phyloP scores from a whole-genome alignment of 2,888 invertebrate species.

The Acleris holmiana region DNA sequence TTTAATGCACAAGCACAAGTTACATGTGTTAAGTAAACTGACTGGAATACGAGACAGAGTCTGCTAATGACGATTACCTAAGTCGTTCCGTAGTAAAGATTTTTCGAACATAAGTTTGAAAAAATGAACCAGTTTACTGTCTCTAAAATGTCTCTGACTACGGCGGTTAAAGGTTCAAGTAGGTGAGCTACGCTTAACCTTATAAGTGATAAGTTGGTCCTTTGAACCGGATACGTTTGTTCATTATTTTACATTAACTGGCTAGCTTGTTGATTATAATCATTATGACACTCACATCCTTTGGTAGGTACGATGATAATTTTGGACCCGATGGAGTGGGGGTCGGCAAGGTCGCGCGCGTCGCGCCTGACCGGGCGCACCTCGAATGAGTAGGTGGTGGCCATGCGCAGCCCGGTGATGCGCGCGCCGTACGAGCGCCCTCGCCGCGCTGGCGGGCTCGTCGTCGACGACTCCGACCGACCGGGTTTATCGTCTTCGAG shows the following conservation, averaged over 20 bases:
- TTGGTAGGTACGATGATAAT: constrained; percentile 92
- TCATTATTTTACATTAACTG: neutral
- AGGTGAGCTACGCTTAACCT: too few species aligned
- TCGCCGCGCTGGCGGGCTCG: constrained; percentile 50
- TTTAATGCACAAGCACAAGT: too few species aligned
- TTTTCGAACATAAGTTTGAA: too few species aligned
- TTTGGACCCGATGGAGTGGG: constrained; percentile 85
- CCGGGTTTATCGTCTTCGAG: constrained; percentile 60
- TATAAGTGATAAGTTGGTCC: neutral
- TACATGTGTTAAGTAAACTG: too few species aligned
- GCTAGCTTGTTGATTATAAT: constrained; percentile 7
- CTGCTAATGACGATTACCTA: too few species aligned
- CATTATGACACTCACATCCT: constrained; percentile 87
- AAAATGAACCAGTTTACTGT: too few species aligned
- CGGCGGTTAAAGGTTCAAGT: too few species aligned
- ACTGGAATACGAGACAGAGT: too few species aligned
- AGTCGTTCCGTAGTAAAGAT: too few species aligned
- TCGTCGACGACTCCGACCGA: constrained; percentile 50
- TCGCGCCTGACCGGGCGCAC: constrained; percentile 85
- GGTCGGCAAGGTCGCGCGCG: constrained; percentile 77
- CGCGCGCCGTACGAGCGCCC: constrained; percentile 82
- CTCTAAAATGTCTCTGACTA: too few species aligned
- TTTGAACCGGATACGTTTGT: neutral
- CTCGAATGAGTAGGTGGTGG: constrained; percentile 92
- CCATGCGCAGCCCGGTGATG: constrained; percentile 90